A percentile compares a stretch with the other conserved stretches of the same genome.
These are phyloP conservation scores for Thaumetopoea pityocampa DNA, from an alignment of 1,140 invertebrate species.

Conservation along the genomic window DNA sequence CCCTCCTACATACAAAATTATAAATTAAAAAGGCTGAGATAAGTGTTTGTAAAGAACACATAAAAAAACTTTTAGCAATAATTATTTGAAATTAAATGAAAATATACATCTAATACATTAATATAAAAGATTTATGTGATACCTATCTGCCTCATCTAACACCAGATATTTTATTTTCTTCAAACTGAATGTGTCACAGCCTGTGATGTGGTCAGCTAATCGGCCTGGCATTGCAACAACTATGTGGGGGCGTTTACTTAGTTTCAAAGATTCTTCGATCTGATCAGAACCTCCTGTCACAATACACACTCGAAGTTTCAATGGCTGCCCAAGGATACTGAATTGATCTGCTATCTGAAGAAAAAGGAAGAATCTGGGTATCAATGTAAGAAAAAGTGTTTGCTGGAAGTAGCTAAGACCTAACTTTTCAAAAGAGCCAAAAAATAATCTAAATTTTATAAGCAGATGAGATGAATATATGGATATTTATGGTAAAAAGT, in stretches of 20 bases:
- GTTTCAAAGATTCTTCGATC: constrained; percentile 90
- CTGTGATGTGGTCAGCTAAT: constrained; percentile 91
- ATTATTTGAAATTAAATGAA: no score
- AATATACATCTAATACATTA: background rate
- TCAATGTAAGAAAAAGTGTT: no score
- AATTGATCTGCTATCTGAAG: constrained; percentile 95
- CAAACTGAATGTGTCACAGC: constrained; percentile 89
- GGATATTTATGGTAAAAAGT: no score
- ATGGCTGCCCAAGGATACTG: constrained; percentile 88
- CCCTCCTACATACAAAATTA: no score
- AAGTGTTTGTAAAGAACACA: no score
- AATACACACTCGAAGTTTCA: constrained; percentile 87
- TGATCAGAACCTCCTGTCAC: constrained; percentile 97
- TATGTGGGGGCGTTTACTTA: constrained; percentile 93
- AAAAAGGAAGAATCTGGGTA: no score
- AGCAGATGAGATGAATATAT: no score
- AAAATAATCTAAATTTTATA: no score
- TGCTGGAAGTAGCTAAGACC: no score
- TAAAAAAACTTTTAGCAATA: no score
- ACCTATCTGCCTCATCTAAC: constrained; percentile 94
- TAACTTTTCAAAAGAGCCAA: no score
- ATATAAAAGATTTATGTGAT: constrained; percentile 20
- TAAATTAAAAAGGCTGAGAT: no score
- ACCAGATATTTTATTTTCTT: constrained; percentile 90
- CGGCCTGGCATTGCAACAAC: constrained; percentile 96